Percentiles rank a stretch among this genome's conserved stretches.
Conservation (phyloP, 2,797 vertebrate genomes). For the Oreochromis mossambicus region DNA sequence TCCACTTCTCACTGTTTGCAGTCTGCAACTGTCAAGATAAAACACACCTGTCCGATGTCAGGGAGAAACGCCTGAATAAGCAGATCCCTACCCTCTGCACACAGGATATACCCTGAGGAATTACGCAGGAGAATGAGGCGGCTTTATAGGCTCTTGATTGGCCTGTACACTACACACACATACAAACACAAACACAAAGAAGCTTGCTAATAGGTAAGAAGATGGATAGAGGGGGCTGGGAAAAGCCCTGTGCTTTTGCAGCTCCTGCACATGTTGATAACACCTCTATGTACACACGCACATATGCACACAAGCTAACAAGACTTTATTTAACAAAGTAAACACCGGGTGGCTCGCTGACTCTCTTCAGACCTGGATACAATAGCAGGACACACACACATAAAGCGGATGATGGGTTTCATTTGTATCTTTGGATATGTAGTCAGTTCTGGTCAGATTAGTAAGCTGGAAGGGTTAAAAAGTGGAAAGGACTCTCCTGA, state of each 20-base stretch:
- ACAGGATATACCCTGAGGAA: constrained; percentile 1
- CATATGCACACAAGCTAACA: background rate
- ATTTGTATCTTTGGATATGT: background rate
- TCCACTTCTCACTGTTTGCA: constrained; percentile 32
- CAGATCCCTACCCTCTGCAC: background rate
- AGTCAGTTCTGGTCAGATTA: background rate
- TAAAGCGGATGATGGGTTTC: background rate
- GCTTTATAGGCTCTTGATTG: background rate
- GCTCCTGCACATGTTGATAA: background rate
- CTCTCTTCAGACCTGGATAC: constrained; percentile 36
- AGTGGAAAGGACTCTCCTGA: background rate
- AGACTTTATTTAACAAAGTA: constrained; percentile 40
- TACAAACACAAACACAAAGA: background rate
- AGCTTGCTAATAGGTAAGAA: background rate
- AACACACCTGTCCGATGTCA: constrained; percentile 47
- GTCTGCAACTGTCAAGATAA: constrained; percentile 27
- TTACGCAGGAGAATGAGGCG: background rate
- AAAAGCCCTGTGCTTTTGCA: background rate
- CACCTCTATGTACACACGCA: background rate
- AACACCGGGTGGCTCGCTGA: constrained; percentile 43
- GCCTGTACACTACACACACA: background rate
- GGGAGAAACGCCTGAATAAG: constrained; percentile 16
- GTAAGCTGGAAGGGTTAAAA: background rate
- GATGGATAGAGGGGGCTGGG: background rate
- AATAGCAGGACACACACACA: constrained; percentile 3